Percentiles rank a stretch among this genome's conserved stretches.
phyloP scores from a whole-genome alignment of 2,888 invertebrate species.

The Ectemnius cavifrons region DNA sequence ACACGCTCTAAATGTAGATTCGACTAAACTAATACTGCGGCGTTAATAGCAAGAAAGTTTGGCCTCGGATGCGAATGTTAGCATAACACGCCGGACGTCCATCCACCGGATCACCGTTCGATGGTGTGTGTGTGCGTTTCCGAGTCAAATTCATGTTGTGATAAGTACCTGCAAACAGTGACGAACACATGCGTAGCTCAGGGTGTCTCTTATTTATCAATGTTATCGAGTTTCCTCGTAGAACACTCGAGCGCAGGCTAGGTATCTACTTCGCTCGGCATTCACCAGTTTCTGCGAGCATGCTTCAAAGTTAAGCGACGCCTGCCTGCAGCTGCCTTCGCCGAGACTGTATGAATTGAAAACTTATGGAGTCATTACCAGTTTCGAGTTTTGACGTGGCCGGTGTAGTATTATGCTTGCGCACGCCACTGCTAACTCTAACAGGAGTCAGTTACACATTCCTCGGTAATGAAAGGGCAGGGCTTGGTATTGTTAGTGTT shows the following conservation, averaged over 20 bases:
- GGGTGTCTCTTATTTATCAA: slow-evolving; percentile 44
- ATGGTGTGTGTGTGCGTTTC: not conserved
- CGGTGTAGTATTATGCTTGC: slow-evolving; percentile 13
- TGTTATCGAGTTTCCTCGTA: slow-evolving; percentile 39
- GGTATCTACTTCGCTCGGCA: not conserved
- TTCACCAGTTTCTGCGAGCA: slow-evolving; percentile 16
- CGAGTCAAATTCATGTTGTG: too few relatives aligned
- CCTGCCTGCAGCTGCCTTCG: not conserved
- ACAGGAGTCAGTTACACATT: too few relatives aligned
- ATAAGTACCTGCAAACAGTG: too few relatives aligned
- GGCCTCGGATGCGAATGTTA: too few relatives aligned
- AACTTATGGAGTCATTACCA: slow-evolving; percentile 15
- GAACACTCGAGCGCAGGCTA: slow-evolving; percentile 11
- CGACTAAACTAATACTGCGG: too few relatives aligned
- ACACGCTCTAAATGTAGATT: too few relatives aligned
- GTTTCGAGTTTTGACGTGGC: not conserved
- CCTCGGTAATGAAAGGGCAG: too few relatives aligned
- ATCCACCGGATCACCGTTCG: not conserved
- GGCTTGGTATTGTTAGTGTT: too few relatives aligned
- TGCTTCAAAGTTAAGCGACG: slow-evolving; percentile 24
- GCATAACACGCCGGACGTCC: slow-evolving; percentile 1
- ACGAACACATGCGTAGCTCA: too few relatives aligned
- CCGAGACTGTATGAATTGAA: slow-evolving; percentile 6
- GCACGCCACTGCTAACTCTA: not conserved
- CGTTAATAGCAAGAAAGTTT: too few relatives aligned